Conservation (phyloP, 2,888 invertebrate species). For the Pristionchus arcanus region DNA sequence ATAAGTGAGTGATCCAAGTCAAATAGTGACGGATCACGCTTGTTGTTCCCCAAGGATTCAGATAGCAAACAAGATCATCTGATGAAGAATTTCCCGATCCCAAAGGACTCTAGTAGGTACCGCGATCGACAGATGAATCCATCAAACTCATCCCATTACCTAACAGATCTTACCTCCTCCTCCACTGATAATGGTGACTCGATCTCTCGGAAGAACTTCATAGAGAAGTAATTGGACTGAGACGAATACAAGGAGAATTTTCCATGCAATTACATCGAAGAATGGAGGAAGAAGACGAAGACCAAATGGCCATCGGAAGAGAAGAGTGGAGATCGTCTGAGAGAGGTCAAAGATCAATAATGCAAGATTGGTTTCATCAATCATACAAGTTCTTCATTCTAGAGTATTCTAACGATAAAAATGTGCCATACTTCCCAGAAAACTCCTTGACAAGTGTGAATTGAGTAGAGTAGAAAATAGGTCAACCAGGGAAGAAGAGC, state of each 20-base stretch:
- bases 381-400: background rate
- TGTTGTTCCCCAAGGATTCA: background rate
- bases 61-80: background rate
- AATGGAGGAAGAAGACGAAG: conserved; percentile 47
- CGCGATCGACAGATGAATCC: background rate
- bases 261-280: conserved; percentile 51
- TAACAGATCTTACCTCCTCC: background rate
- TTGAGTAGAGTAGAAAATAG: conserved; percentile 44
- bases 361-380: background rate
- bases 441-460: conserved; percentile 16
- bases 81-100: background rate
- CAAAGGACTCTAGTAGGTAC: background rate
- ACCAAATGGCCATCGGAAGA: conserved; percentile 46
- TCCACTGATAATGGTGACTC: conserved; percentile 12
- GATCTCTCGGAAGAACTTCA: conserved; percentile 53
- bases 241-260: conserved; percentile 41
- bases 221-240: conserved; percentile 50
- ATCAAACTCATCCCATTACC: background rate
- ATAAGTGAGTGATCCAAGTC: conserved; percentile 22
- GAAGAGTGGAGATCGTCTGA: conserved; percentile 47
- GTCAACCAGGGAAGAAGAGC: conserved; percentile 33
- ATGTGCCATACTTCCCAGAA: conserved; percentile 47
- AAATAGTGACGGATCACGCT: conserved; percentile 38
- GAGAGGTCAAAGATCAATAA: background rate
- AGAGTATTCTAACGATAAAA: background rate